Evolutionary conservation across 23 tunicate species (phyloP).

Genomic region (Styela clava): DNA sequence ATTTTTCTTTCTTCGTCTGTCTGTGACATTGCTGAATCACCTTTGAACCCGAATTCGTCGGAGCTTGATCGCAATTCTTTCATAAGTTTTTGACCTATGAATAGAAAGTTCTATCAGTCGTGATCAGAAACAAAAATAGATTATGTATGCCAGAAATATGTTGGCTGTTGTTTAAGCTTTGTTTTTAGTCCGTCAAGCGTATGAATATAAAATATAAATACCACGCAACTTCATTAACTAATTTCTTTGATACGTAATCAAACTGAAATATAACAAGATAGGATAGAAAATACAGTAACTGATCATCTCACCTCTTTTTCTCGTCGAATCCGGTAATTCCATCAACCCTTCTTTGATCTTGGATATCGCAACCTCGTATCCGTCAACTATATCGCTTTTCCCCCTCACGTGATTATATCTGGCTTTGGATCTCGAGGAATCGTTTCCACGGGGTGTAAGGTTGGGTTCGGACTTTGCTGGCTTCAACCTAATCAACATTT

Average conservation of each 20-base stretch:
- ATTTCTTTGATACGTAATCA: no score
- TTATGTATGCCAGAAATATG: no score
- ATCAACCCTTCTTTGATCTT: constrained; percentile 25
- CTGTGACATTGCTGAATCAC: constrained; percentile 33
- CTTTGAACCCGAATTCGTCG: constrained; percentile 49
- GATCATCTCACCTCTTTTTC: constrained; percentile 36
- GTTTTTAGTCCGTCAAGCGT: no score
- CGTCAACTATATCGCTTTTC: constrained; percentile 8
- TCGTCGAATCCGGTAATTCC: constrained; percentile 36
- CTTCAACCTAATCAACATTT: not conserved
- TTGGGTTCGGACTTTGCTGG: constrained; percentile 29
- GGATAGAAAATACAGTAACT: no score
- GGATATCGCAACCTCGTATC: constrained; percentile 26
- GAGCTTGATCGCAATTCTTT: constrained; percentile 32
- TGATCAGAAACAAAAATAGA: no score
- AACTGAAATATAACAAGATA: no score
- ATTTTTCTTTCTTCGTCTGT: constrained; percentile 46
- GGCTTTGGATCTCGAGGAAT: not conserved
- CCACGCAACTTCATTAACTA: no score
- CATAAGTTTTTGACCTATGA: constrained; percentile 52
- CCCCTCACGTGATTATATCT: not conserved
- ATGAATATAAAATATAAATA: no score
- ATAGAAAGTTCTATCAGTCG: not conserved
- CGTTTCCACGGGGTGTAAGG: not conserved
- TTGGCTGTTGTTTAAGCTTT: no score